Evolutionary conservation across 2,797 vertebrate species (phyloP).

Genomic region (Nothura maculosa): DNA sequence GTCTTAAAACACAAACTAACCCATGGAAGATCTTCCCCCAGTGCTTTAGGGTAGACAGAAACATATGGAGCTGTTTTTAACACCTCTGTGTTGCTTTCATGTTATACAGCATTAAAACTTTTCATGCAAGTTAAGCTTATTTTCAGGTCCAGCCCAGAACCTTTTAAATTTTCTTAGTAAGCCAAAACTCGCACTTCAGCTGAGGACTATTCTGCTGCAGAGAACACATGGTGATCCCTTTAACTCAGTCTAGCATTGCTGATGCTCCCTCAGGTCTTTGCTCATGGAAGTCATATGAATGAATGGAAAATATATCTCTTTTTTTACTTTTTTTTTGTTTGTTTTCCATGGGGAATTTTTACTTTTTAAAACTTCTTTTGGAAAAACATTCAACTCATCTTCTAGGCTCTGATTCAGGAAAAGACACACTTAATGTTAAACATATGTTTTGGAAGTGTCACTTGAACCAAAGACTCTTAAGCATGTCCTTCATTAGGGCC

Average conservation of each 20-base stretch:
- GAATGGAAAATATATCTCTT: neutral
- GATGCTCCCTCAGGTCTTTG: neutral
- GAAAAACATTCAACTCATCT: constrained; percentile 16
- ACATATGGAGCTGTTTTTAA: neutral
- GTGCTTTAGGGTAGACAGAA: neutral
- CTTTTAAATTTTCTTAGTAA: neutral
- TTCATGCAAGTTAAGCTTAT: neutral
- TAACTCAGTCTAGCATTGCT: neutral
- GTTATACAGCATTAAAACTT: neutral
- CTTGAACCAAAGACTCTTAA: neutral
- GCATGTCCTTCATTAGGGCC: neutral
- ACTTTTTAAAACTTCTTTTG: neutral
- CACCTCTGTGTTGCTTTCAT: neutral
- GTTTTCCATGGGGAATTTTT: neutral
- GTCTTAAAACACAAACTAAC: neutral
- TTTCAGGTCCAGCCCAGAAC: neutral
- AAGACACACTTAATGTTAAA: constrained; percentile 15
- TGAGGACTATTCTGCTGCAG: neutral
- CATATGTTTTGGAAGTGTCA: neutral
- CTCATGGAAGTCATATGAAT: neutral
- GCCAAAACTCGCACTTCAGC: neutral
- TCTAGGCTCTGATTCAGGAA: constrained; percentile 1
- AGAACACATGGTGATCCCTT: neutral
- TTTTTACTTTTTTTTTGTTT: neutral
- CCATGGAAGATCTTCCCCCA: neutral